A percentile compares a stretch with the other conserved stretches of the same genome.
phyloP scores from a whole-genome alignment of 2,888 invertebrate genomes.

The Schizotus pectinicornis region DNA sequence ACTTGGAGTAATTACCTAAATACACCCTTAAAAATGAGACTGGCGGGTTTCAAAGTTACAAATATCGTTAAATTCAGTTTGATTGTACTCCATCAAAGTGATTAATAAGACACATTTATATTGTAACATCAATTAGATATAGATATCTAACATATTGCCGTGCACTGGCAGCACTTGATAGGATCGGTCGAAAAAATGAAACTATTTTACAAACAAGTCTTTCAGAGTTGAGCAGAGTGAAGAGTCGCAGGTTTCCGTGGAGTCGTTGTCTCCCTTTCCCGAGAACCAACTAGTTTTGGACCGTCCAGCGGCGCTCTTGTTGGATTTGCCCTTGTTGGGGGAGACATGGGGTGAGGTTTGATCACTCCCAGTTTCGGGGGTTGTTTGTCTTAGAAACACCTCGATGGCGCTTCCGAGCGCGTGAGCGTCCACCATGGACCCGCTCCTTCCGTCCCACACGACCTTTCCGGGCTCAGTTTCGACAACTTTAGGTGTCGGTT shows the following conservation, averaged over 20 bases:
- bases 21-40: constrained; percentile 6
- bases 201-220: constrained; percentile 82
- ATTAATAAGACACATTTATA: constrained; percentile 50
- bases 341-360: constrained; percentile 19
- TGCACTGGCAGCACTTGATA: constrained; percentile 30
- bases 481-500: constrained; percentile 42
- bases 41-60: constrained; percentile 1
- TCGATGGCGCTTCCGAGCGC: constrained; percentile 84
- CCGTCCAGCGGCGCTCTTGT: constrained; percentile 37
- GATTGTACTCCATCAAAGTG: constrained; percentile 46
- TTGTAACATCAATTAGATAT: constrained; percentile 43
- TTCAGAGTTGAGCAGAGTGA: constrained; percentile 83
- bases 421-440: constrained; percentile 80
- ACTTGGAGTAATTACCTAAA: not conserved
- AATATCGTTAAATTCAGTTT: constrained; percentile 23
- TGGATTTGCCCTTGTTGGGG: constrained; percentile 26
- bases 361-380: constrained; percentile 55
- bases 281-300: constrained; percentile 63
- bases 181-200: constrained; percentile 9
- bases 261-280: constrained; percentile 69
- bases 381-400: constrained; percentile 74
- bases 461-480: constrained; percentile 61
- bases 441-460: constrained; percentile 77
- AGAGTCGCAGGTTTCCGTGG: constrained; percentile 76
- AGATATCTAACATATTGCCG: constrained; percentile 27